Base-by-base conservation (phyloP, 53 echinoderm and acorn worm species). In the Mesocentrotus franciscanus region DNA sequence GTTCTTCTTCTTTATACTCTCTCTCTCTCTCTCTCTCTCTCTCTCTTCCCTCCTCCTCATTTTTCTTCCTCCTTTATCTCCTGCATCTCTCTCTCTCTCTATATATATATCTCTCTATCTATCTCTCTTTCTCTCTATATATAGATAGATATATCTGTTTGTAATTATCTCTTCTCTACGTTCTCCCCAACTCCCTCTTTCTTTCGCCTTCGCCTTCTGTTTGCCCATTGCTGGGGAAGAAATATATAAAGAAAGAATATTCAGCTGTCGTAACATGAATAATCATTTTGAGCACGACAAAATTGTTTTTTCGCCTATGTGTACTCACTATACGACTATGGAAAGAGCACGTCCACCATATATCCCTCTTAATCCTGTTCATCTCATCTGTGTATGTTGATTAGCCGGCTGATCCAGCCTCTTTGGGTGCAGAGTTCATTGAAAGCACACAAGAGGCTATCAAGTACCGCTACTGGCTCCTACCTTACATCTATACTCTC, bases 401-500 rank as follows among this genome's bases (percentile, higher is more conserved):
- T 16, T 66, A 99, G 99, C 85, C 96, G 15, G 95, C 96, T 26
- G 98, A 99, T 85, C 98, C 98, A 0, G 96, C 97, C 6, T 66
- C 97, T 15, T 92, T 95, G 32, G 97, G 96, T 27, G 91, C 76
- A 11, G 92, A 95, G 60, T 92, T 93, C 78, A 85, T 96, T 33
- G 61, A 36, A 11, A 99, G 97, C 79, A 95, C 96, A 17, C 71
- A 92, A 64, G 92, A 94, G 70, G 95, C 96, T 64, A 93, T 98
- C 12, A 89, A 98, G 22, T 85, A 93, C 32, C 96, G 99, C 14
- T 98, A 98, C 64, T 71, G 94, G 26, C 81, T 99, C 8, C 96
- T 99, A 14, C 99, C 99, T 20, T 99, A 98, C 84, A 95, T 99
- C 74, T 99, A 99, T 95, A 99, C 98, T 6, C 96, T 96, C n/a